These are phyloP conservation scores for Scalopus aquaticus DNA, from an alignment of 2,113 vertebrate genomes.

Conservation along the genomic window DNA sequence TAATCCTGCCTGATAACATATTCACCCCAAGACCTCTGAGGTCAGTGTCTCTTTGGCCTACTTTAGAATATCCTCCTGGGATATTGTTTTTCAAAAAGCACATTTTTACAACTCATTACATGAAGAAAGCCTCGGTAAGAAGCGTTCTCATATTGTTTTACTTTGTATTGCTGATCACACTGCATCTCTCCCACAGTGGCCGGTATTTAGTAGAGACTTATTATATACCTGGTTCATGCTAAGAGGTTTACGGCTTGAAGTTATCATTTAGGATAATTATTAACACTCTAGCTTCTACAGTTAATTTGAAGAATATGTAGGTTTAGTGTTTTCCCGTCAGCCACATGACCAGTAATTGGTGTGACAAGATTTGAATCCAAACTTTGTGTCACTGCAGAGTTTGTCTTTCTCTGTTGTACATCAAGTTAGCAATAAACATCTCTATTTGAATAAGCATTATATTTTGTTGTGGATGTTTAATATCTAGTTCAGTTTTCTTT, in stretches of 20 bases:
- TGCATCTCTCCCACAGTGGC: not conserved
- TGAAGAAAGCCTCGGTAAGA: not conserved
- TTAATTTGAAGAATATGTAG: not conserved
- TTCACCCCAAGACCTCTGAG: too few species aligned
- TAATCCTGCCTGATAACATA: too few species aligned
- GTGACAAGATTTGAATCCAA: not conserved
- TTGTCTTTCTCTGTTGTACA: not conserved
- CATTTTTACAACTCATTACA: not conserved
- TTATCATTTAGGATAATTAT: not conserved
- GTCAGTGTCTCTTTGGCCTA: too few species aligned
- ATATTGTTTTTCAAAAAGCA: too few species aligned
- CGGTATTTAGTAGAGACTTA: not conserved
- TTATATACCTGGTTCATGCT: not conserved
- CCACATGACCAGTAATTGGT: not conserved
- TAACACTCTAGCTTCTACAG: not conserved
- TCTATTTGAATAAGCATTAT: not conserved
- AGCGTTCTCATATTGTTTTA: not conserved
- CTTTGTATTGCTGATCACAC: not conserved
- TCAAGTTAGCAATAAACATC: not conserved
- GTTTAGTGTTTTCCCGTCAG: not conserved
- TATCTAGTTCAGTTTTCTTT: not conserved
- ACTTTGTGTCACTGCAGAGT: not conserved
- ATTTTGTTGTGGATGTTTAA: not conserved
- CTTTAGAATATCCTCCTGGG: too few species aligned
- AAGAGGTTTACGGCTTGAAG: not conserved